Conservation (phyloP, 23 tunicate species). For the Halocynthia aurantium region DNA sequence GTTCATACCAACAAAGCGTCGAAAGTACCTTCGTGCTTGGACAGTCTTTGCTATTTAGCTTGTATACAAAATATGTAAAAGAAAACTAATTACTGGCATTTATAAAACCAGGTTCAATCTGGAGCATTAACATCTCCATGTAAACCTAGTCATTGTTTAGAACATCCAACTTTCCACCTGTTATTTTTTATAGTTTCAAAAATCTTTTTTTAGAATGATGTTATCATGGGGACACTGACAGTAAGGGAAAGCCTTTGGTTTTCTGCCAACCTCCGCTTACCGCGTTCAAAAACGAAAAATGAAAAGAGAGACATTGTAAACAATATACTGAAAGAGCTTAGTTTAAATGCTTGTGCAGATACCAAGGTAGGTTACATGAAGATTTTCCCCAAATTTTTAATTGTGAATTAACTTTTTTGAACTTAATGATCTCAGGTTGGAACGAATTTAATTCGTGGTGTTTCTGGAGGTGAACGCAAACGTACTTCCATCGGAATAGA, state of each 20-base stretch:
- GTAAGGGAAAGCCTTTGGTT: constrained; percentile 93
- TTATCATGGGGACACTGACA: constrained; percentile 75
- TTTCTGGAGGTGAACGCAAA: constrained; percentile 95
- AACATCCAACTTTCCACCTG: background rate
- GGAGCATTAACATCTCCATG: too few species aligned
- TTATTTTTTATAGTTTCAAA: background rate
- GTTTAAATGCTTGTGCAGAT: constrained; percentile 79
- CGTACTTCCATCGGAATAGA: constrained; percentile 84
- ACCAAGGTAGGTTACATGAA: constrained; percentile 35
- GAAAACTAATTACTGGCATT: too few species aligned
- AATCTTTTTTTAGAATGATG: constrained; percentile 53
- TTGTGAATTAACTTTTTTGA: background rate
- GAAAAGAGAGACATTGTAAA: constrained; percentile 49
- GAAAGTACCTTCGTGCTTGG: too few species aligned
- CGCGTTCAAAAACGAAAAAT: constrained; percentile 43
- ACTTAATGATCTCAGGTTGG: constrained; percentile 49
- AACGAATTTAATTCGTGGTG: constrained; percentile 78
- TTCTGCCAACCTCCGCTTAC: constrained; percentile 70
- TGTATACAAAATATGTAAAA: too few species aligned
- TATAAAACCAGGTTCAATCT: too few species aligned
- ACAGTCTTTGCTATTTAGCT: too few species aligned
- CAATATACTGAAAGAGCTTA: constrained; percentile 68
- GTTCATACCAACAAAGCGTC: too few species aligned
- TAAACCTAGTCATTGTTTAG: too few species aligned
- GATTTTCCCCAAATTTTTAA: background rate